Percentiles rank a stretch among this genome's conserved stretches.
Conservation (phyloP, 1,140 invertebrate genomes). For the Macrobrachium rosenbergii region DNA sequence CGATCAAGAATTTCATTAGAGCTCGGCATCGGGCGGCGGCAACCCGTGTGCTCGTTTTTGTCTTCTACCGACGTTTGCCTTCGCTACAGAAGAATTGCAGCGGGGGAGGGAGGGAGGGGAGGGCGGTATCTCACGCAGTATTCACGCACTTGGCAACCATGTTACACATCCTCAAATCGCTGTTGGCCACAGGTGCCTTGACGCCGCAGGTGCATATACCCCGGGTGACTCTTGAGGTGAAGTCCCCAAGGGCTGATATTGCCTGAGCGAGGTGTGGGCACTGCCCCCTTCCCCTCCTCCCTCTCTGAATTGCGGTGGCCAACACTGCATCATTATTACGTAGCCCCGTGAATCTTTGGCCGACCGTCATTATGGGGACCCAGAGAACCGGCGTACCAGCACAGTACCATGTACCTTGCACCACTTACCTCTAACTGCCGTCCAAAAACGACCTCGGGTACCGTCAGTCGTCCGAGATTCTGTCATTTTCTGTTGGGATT, state of each 20-base stretch:
- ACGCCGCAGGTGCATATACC: conserved; percentile 20
- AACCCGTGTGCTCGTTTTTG: no score
- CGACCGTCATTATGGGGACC: conserved; percentile 60
- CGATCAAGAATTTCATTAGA: no score
- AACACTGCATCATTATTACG: conserved; percentile 51
- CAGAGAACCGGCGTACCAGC: conserved; percentile 47
- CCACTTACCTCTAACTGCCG: conserved; percentile 26
- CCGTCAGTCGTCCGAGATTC: no score
- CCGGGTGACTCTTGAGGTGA: conserved; percentile 25
- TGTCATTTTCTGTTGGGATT: not conserved
- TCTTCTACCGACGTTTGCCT: no score
- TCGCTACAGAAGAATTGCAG: no score
- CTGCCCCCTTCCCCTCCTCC: conserved; percentile 21
- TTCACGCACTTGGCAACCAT: conserved; percentile 63
- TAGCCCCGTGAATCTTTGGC: conserved; percentile 61
- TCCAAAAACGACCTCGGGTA: not conserved
- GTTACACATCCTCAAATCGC: conserved; percentile 59
- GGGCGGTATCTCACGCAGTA: conserved; percentile 37
- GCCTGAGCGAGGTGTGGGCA: conserved; percentile 34
- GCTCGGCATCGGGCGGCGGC: no score
- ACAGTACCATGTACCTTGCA: conserved; percentile 44
- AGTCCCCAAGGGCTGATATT: conserved; percentile 50
- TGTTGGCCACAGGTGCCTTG: conserved; percentile 10
- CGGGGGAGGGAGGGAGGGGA: not conserved
- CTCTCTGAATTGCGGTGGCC: no score